Evolutionary conservation across 2,888 invertebrate species (phyloP).

Genomic region (Pterostichus madidus): DNA sequence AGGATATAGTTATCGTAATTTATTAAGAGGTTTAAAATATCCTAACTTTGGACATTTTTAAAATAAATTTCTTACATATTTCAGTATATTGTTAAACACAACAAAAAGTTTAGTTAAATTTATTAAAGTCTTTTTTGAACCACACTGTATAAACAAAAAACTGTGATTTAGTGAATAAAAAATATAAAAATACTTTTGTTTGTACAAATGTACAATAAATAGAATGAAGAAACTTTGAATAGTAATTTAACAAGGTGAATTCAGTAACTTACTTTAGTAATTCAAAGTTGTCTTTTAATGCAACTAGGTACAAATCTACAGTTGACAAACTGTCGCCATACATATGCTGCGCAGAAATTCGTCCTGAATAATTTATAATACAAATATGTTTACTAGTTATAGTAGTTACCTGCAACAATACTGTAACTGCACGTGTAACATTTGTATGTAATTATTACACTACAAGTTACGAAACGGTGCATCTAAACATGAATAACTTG

Average conservation of each 20-base stretch:
- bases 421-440: slow-evolving; percentile 28
- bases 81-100: no score
- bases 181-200: no score
- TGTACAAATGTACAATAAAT: no score
- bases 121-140: no score
- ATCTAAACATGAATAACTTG: not conserved
- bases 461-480: not conserved
- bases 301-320: slow-evolving; percentile 1
- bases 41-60: no score
- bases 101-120: no score
- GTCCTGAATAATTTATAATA: slow-evolving; percentile 45
- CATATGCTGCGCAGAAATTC: slow-evolving; percentile 23
- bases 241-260: slow-evolving; percentile 3
- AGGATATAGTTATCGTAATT: no score
- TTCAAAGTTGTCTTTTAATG: not conserved
- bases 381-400: slow-evolving; percentile 50
- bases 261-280: not conserved
- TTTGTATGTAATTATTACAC: slow-evolving; percentile 46
- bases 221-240: not conserved
- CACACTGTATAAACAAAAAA: no score
- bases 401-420: not conserved
- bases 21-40: no score
- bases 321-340: slow-evolving; percentile 28
- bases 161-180: no score
- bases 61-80: no score